Base-by-base conservation (phyloP, 1,140 invertebrate genomes). In the Procambarus virginalis region DNA sequence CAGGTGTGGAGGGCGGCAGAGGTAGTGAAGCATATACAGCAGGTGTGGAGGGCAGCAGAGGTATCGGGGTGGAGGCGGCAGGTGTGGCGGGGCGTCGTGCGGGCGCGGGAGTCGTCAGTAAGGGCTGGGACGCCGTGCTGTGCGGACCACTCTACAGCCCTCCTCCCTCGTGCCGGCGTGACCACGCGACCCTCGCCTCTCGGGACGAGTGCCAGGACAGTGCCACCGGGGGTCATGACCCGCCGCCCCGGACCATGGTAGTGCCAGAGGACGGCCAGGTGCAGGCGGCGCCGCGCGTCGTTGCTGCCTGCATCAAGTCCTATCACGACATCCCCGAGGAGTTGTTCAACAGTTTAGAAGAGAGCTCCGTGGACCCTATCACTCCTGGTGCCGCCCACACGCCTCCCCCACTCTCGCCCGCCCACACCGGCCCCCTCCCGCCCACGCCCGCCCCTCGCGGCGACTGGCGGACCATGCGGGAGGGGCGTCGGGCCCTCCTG, bases 351-450 rank as follows among this genome's bases (percentile, higher is more conserved):
- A 60, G 70, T 77, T 64, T 89, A 60, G 46, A 89, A 73, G 87
- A 89, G 81, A 89, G 87, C 49, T 89, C 87, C 3, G 87, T 89
- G 12, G 87, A 89, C 55, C 87, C 87, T n/a, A 9, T 68, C 55
- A n/a, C 87, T 45, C 76, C 84, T 51, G 45, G 46, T n/a, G n/a
- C 64, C 20, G n/a, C 34, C 9, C 48, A 64, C 68, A 34, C 68
- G 9, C 45, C 70, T 34, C 64, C 68, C 45, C 64, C 64, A 22
- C 22, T 45, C 77, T 51, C 60, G 4, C 86, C 78, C 17, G 8
- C 77, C 60, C 68, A 34, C 70, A 48, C 20, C 20, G 10, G 34
- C 22, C 64, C 60, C 34, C 34, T 46, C 2, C 82, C 22, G 58
- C 79, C 79, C 79, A 34, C n/a, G 3, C 79, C 79, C 20, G 79